Percentiles rank a stretch among this genome's conserved stretches.
Evolutionary conservation across 2,888 invertebrate genomes (phyloP).

Genomic region (Spicauda simplicius): DNA sequence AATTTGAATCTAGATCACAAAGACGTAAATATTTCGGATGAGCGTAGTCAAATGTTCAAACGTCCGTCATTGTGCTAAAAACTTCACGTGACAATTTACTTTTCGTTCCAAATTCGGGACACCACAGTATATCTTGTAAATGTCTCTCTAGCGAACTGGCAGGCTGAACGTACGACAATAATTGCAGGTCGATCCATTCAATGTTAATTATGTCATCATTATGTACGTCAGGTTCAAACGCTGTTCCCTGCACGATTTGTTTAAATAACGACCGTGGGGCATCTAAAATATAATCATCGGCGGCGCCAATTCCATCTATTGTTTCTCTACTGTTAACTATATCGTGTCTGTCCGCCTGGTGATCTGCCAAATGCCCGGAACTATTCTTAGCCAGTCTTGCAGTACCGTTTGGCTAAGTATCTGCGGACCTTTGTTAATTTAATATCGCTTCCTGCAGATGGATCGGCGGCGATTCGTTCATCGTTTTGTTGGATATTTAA

Average conservation of each 20-base stretch:
- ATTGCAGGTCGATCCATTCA: conserved; percentile 18
- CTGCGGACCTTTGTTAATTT: conserved; percentile 34
- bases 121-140: conserved; percentile 10
- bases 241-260: conserved; percentile 12
- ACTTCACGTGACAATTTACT: not conserved
- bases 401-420: conserved; percentile 43
- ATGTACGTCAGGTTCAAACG: conserved; percentile 27
- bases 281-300: conserved; percentile 41
- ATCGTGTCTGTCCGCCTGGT: conserved; percentile 47
- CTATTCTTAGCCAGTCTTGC: conserved; percentile 47
- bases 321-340: conserved; percentile 44
- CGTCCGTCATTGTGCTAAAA: not conserved
- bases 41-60: not conserved
- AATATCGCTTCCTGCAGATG: conserved; percentile 29
- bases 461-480: conserved; percentile 15
- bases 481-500: conserved; percentile 21
- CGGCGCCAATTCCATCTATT: conserved; percentile 48
- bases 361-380: conserved; percentile 48
- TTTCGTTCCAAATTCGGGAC: conserved; percentile 3
- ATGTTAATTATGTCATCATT: conserved; percentile 34
- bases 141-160: conserved; percentile 6
- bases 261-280: conserved; percentile 30
- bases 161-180: conserved; percentile 13
- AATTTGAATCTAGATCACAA: not conserved
- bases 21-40: not conserved